Conservation (phyloP, 2,888 invertebrate species). For the Ferrisia virgata region DNA sequence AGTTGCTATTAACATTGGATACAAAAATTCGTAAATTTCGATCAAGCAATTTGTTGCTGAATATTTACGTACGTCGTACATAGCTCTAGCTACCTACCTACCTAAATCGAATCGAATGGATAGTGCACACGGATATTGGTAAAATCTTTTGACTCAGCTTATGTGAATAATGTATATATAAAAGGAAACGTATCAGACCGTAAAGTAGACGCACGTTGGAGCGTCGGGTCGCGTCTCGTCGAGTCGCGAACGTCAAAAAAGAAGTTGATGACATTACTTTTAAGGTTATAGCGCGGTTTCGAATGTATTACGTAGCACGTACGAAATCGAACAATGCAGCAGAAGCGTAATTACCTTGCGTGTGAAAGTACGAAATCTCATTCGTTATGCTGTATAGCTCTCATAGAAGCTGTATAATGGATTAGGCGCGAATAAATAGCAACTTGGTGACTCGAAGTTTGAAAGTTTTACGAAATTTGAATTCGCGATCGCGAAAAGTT, state of each 20-base stretch:
- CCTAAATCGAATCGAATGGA: background rate
- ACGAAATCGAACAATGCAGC: constrained; percentile 2
- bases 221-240: background rate
- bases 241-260: background rate
- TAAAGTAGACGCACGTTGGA: background rate
- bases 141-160: background rate
- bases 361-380: constrained; percentile 14
- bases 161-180: background rate
- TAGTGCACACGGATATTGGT: background rate
- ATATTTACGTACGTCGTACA: too few species aligned
- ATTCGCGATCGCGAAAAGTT: constrained; percentile 2
- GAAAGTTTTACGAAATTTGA: constrained; percentile 15
- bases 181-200: background rate
- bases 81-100: background rate
- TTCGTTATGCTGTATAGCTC: constrained; percentile 10
- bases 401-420: background rate
- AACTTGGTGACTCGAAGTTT: constrained; percentile 12
- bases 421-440: constrained; percentile 14
- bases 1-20: too few species aligned
- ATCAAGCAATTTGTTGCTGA: too few species aligned
- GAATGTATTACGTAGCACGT: constrained; percentile 13
- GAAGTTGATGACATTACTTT: constrained; percentile 12
- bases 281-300: background rate
- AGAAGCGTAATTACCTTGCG: constrained; percentile 12
- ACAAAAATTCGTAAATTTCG: too few species aligned